These are phyloP conservation scores for Setipinna tenuifilis DNA, from an alignment of 2,797 vertebrate species.

Conservation along the genomic window DNA sequence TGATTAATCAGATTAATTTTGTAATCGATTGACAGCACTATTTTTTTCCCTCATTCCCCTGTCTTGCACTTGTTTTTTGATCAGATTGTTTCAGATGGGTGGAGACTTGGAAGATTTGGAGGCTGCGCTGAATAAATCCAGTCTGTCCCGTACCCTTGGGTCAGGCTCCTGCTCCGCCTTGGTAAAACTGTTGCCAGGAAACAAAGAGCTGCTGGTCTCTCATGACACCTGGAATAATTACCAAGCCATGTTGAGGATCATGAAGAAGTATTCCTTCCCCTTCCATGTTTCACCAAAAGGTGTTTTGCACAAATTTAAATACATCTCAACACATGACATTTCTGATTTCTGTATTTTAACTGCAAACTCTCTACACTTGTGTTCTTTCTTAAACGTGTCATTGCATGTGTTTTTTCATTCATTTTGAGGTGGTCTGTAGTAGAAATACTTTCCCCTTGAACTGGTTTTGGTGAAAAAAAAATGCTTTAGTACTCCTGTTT, in stretches of 20 bases:
- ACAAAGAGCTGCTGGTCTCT: conserved; percentile 86
- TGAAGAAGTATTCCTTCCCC: conserved; percentile 90
- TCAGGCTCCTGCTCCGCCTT: conserved; percentile 93
- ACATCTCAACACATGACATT: background rate
- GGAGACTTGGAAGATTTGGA: conserved; percentile 94
- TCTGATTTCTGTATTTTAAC: too few species aligned
- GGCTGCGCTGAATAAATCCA: conserved; percentile 83
- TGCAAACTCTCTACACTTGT: too few species aligned
- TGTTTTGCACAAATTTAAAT: conserved; percentile 53
- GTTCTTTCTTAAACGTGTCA: too few species aligned
- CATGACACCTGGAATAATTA: conserved; percentile 93
- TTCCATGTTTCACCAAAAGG: conserved; percentile 76
- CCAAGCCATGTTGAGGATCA: conserved; percentile 89
- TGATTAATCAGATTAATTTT: too few species aligned
- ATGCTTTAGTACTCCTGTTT: too few species aligned
- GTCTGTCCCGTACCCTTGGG: conserved; percentile 68
- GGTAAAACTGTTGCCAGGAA: conserved; percentile 88
- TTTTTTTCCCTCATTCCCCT: background rate
- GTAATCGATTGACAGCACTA: too few species aligned
- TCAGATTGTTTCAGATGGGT: conserved; percentile 87
- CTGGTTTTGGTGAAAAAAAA: too few species aligned
- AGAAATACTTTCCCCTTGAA: too few species aligned
- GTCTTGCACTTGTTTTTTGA: background rate
- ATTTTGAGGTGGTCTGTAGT: too few species aligned
- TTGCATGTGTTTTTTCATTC: too few species aligned